phyloP scores from a whole-genome alignment of 2,888 invertebrate genomes.

The Ommatoiulus sabulosus region DNA sequence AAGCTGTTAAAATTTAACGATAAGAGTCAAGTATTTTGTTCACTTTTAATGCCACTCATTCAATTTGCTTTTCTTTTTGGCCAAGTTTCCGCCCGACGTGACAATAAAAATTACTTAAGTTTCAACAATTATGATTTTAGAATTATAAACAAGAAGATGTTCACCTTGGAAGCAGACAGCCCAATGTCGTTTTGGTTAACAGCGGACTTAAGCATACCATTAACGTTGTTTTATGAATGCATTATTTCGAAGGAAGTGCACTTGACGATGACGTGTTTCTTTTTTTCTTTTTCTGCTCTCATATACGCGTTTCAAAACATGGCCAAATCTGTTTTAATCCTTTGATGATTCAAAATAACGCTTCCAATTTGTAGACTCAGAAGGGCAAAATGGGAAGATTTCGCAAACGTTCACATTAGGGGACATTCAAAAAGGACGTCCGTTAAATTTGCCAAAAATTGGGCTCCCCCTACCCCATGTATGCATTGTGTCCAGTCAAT shows the following conservation, averaged over 20 bases:
- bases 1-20: constrained; percentile 41
- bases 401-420: neutral
- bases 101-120: constrained; percentile 45
- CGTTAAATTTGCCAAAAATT: no score
- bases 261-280: neutral
- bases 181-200: constrained; percentile 31
- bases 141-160: constrained; percentile 27
- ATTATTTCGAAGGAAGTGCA: constrained; percentile 1
- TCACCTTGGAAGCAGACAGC: constrained; percentile 35
- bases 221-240: neutral
- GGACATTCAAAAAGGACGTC: no score
- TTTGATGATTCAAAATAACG: neutral
- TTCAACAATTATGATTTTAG: constrained; percentile 25
- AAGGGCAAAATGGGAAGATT: neutral
- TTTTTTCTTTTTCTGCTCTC: neutral
- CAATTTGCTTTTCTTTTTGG: constrained; percentile 13
- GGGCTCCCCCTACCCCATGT: no score
- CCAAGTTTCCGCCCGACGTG: neutral
- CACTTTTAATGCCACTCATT: constrained; percentile 43
- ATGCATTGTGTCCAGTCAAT: no score
- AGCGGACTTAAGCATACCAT: neutral
- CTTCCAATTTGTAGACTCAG: neutral
- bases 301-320: neutral
- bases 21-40: constrained; percentile 48
- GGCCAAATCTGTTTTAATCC: constrained; percentile 4